phyloP scores from a whole-genome alignment of 2,797 vertebrate species.

The Stomatorhinus walkeri region DNA sequence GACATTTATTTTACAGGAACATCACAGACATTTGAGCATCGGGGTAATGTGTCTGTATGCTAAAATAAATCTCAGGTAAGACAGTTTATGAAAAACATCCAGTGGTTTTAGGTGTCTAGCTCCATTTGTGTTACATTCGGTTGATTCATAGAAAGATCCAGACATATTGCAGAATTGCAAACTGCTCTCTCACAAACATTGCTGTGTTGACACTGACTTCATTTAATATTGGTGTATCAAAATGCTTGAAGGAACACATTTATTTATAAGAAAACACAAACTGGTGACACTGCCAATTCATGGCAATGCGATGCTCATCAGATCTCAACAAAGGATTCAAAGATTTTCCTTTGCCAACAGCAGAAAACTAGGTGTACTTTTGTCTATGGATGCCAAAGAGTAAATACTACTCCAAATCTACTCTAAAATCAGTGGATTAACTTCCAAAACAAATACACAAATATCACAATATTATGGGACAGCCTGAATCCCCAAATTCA shows the following conservation, averaged over 20 bases:
- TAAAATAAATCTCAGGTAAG: not conserved
- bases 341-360: not conserved
- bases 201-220: not conserved
- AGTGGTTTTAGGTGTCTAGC: not conserved
- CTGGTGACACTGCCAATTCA: not conserved
- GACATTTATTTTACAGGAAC: conserved; percentile 8
- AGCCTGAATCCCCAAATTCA: not conserved
- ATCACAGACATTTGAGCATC: not conserved
- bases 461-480: not conserved
- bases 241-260: not conserved
- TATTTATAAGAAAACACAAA: not conserved
- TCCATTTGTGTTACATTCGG: not conserved
- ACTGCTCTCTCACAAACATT: not conserved
- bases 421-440: not conserved
- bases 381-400: not conserved
- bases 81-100: not conserved
- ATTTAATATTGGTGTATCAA: not conserved
- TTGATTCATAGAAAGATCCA: not conserved
- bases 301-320: not conserved
- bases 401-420: not conserved
- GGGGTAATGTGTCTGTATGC: not conserved
- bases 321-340: not conserved
- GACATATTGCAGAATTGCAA: not conserved
- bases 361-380: not conserved
- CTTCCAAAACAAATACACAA: not conserved